A percentile compares a stretch with the other conserved stretches of the same genome.
Evolutionary conservation across 2,888 invertebrate species (phyloP).

Genomic region (Eustalomyia histrio): DNA sequence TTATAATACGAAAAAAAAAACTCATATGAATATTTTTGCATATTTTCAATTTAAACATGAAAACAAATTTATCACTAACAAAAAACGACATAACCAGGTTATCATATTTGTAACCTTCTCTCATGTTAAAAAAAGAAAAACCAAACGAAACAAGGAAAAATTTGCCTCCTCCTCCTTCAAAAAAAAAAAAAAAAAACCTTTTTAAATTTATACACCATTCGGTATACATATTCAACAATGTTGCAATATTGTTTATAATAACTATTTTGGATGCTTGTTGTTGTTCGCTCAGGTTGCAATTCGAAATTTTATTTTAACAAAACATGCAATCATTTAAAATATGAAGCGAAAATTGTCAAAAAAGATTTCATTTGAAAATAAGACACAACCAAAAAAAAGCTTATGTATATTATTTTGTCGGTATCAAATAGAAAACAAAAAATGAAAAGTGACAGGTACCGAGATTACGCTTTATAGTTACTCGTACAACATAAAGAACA

Average conservation of each 20-base stretch:
- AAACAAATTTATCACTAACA: constrained; percentile 61
- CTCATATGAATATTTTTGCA: constrained; percentile 57
- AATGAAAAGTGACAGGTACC: constrained; percentile 61
- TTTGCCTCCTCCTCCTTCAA: not conserved
- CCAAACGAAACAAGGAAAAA: not conserved
- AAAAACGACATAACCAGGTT: constrained; percentile 60
- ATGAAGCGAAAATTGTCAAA: constrained; percentile 29
- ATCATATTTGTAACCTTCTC: constrained; percentile 50
- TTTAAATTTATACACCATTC: too few relatives aligned
- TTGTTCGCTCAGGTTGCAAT: constrained; percentile 55
- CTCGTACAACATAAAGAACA: constrained; percentile 1
- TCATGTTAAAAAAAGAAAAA: constrained; percentile 23
- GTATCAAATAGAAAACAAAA: not conserved
- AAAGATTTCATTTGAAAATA: not conserved
- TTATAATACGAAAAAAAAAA: not conserved
- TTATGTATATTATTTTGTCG: not conserved
- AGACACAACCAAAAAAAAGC: too few relatives aligned
- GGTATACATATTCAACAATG: constrained; percentile 28
- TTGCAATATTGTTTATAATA: constrained; percentile 31
- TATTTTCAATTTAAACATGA: constrained; percentile 60
- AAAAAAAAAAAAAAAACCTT: not conserved
- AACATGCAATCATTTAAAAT: constrained; percentile 56
- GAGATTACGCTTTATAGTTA: constrained; percentile 55
- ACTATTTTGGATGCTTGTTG: constrained; percentile 35
- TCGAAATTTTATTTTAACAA: constrained; percentile 58